A percentile compares a stretch with the other conserved stretches of the same genome.
phyloP scores from a whole-genome alignment of 2,888 invertebrate species.

The Lasioglossum zephyrum region DNA sequence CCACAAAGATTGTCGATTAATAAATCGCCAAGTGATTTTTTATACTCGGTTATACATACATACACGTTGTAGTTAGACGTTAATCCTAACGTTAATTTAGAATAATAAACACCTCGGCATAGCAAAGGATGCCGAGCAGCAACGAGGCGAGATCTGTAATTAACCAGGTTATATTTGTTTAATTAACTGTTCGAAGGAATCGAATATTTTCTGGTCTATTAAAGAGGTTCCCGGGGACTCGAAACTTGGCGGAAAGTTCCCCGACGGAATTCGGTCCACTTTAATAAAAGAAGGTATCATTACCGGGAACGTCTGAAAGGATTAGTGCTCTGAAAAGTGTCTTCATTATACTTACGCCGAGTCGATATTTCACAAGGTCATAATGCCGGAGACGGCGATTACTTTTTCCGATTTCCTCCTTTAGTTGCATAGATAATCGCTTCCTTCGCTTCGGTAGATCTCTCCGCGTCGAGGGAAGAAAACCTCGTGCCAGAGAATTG shows the following conservation, averaged over 20 bases:
- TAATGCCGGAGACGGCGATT: constrained; percentile 30
- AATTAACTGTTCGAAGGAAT: constrained; percentile 43
- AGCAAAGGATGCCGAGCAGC: constrained; percentile 12
- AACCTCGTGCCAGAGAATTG: constrained; percentile 13
- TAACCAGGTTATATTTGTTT: constrained; percentile 40
- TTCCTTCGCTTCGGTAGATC: neutral
- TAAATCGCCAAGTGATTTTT: neutral
- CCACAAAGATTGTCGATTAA: neutral
- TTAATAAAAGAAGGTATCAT: constrained; percentile 48
- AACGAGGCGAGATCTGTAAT: constrained; percentile 26
- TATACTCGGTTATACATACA: neutral
- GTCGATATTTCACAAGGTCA: constrained; percentile 46
- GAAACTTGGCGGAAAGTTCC: constrained; percentile 29
- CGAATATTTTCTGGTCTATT: constrained; percentile 52
- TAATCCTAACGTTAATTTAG: constrained; percentile 36
- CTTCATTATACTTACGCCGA: constrained; percentile 43
- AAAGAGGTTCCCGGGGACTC: neutral
- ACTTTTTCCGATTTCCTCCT: constrained; percentile 21
- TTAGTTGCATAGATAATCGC: constrained; percentile 29
- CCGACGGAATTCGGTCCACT: constrained; percentile 43
- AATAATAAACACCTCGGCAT: neutral
- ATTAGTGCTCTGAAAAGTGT: constrained; percentile 50
- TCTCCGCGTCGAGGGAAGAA: neutral
- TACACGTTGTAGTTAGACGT: constrained; percentile 6
- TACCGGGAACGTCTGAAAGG: constrained; percentile 25